Conservation (phyloP, 2,797 vertebrate species). For the Thripadectes ignobilis region DNA sequence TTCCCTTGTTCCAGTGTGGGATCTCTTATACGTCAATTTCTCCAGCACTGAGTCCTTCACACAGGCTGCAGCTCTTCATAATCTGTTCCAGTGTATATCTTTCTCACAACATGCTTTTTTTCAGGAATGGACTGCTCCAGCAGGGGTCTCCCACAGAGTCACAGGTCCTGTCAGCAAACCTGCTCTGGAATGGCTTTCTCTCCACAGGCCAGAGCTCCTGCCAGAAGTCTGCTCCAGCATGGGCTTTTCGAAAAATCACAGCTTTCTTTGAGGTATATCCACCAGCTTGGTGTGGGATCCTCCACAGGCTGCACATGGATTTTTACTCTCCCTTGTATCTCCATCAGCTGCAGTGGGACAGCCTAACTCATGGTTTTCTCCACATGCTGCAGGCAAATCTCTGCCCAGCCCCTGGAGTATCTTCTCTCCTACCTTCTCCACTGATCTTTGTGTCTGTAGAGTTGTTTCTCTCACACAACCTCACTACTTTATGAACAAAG, state of each 20-base stretch:
- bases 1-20: background rate
- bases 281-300: too few species aligned
- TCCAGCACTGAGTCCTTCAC: background rate
- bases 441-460: background rate
- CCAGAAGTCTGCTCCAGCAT: background rate
- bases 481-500: background rate
- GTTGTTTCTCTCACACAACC: background rate
- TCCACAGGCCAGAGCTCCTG: background rate
- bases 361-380: background rate
- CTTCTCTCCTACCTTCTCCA: background rate
- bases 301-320: background rate
- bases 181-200: background rate
- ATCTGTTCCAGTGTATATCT: background rate
- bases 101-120: background rate
- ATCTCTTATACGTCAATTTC: background rate
- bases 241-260: background rate
- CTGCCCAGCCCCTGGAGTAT: background rate
- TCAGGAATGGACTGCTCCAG: background rate
- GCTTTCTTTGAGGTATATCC: background rate
- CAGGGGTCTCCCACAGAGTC: background rate
- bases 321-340: background rate
- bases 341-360: background rate
- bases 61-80: background rate
- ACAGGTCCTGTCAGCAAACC: background rate
- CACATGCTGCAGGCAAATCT: background rate